Percentiles rank a stretch among this genome's conserved stretches.
Conservation (phyloP, 2,797 vertebrate genomes). For the Heterohyrax brucei region DNA sequence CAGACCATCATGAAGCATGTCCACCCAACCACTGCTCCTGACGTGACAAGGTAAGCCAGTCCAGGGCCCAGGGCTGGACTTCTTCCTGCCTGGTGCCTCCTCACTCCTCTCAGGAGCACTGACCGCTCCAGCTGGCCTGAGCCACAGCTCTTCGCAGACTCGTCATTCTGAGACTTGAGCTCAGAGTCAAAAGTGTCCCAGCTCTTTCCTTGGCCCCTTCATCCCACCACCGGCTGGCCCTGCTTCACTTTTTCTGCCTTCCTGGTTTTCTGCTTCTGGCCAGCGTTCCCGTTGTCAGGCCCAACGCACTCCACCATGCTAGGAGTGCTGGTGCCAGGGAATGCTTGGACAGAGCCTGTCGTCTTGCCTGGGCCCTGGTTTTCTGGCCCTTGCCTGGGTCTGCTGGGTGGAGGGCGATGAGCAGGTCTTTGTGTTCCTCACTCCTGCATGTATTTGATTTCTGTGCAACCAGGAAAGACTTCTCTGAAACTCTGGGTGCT, state of each 20-base stretch:
- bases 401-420: too few relatives aligned
- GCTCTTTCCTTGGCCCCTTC: background rate
- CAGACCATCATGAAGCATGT: conserved; percentile 99
- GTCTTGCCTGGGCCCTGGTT: background rate
- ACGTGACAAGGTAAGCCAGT: conserved; percentile 96
- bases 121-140: background rate
- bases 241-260: background rate
- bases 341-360: background rate
- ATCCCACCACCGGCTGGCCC: background rate
- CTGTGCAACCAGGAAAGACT: conserved; percentile 95
- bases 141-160: background rate
- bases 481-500: conserved; percentile 97
- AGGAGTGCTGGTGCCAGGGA: background rate
- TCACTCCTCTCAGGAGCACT: background rate
- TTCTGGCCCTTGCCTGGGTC: background rate
- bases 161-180: background rate
- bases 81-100: background rate
- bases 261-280: background rate
- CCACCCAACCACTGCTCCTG: conserved; percentile 95
- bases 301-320: background rate
- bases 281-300: background rate
- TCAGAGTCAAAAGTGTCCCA: too few relatives aligned
- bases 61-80: background rate
- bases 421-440: conserved; percentile 70
- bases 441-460: conserved; percentile 90